Base-by-base conservation (phyloP, 2,797 vertebrate species). In the Poeciliopsis gracilis region DNA sequence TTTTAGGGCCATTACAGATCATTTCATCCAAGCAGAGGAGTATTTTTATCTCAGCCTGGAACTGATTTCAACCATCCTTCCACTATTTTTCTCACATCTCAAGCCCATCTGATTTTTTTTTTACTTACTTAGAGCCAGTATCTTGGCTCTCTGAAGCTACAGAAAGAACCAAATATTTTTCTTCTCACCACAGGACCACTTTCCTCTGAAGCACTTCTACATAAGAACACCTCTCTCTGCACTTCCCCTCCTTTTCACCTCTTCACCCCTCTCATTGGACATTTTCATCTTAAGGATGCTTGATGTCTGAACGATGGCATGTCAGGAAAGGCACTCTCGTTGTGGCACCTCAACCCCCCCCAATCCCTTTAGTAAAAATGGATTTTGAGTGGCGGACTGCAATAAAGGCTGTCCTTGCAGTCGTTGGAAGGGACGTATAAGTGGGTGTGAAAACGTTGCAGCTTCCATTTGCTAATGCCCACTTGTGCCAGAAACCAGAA, bases 141-240 rank as follows among this genome's bases (percentile, higher is more conserved):
- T 95, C 95, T 96, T 85, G 70, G 78, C 80, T 84, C 82, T 85
- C 72, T 87, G 61, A 2, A 75, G 69, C 71, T 78, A 95, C 90
- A 95, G 96, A 91, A 97, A 96, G 95, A 94, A 95, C 95, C 95
- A 96, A 96, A 96, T 92, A 92, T 96, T 95, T 96, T 96, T 96
- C 94, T 57, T 82, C 55, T 67, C 63, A 41, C 63, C 63, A 67
- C 36, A 23, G 36, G 63, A 67, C 94, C 94, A 92, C 87, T 95
- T 90, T 81, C 49, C 79, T 93, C 92, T 90, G 77, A 94, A 91
- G 94, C 94, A 82, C 93, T 95, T 95, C 77, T 93, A 89, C 95
- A 95, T 97, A 93, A 93, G 92, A 93, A 92, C 94, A 92, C 92
- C 93, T 91, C 95, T 93, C 94, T 93, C 57, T 94, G 87, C 84